Evolutionary conservation across 2,888 invertebrate genomes (phyloP), one percentile per base, ranked within the genome.

Genomic region (Ditula angustiorana): DNA sequence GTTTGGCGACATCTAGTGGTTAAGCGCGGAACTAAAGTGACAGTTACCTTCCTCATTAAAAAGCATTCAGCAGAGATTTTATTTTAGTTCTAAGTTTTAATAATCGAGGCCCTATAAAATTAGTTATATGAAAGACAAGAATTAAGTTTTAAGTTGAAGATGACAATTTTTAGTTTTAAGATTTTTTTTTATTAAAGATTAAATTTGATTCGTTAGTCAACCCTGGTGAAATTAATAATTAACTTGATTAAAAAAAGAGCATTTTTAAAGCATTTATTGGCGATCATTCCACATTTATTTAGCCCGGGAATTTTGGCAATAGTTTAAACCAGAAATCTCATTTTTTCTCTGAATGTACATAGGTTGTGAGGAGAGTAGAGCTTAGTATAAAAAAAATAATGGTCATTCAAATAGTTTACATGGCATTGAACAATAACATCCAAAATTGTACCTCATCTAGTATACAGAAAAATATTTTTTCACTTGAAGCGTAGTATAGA

Each of bases 301-400:
- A 13, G 62, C 87, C 87, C 88, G 89, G 90, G 88, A 81, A 65
- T 56, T 71, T 82, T 82, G 83, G 89, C 86, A 86, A 85, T 86
- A 77, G 77, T 74, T 76, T 72, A 52, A 56, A 58, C 68, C 77
- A 81, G 90, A 81, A 90, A 90, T 90, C 89, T 90, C 89, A 89
- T 83, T 79, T 81, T 70, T 71, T 75, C 77, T 72, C 80, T 50
- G 23, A 49, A 69, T 75, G 59, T 69, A 75, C 67, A 71, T 85
- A 84, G 86, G 84, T 86, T 88, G 84, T 86, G 81, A 85, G 70
- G 73, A 81, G 78, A 68, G 49, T 68, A 73, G 85, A 83, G 85
- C 82, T 83, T 84, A 78, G 81, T n/a, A 73, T 53, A 65, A 66
- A 64, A 69, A 52, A 47, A 57, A 59, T 52, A 52, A 56, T 61